Evolutionary conservation across 2,797 vertebrate genomes (phyloP).

Genomic region (Agapornis canus): DNA sequence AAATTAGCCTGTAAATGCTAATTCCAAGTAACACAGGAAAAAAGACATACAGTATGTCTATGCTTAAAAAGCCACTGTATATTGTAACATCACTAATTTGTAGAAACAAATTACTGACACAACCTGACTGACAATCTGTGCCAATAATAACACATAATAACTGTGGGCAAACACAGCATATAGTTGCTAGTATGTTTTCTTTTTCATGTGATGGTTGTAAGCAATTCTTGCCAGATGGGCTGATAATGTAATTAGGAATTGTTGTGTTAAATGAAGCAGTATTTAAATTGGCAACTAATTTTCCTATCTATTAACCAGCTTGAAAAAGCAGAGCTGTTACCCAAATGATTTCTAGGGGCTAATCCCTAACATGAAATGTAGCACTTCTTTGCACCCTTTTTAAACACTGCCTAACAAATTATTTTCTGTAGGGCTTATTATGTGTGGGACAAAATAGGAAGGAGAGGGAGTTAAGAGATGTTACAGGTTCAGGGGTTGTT

Average conservation of each 20-base stretch:
- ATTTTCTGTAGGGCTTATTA: neutral
- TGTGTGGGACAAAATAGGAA: neutral
- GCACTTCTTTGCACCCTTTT: neutral
- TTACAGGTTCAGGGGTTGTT: neutral
- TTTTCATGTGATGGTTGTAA: slow-evolving; percentile 44
- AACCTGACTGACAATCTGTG: slow-evolving; percentile 42
- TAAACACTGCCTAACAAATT: neutral
- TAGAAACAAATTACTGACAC: slow-evolving; percentile 29
- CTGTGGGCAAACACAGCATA: slow-evolving; percentile 71
- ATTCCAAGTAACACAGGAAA: slow-evolving; percentile 7
- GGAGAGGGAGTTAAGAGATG: neutral
- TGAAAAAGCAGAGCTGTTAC: slow-evolving; percentile 74
- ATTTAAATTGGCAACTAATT: slow-evolving; percentile 91
- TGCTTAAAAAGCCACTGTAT: slow-evolving; percentile 39
- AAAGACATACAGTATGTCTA: neutral
- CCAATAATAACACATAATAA: slow-evolving; percentile 36
- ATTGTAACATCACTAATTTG: slow-evolving; percentile 43
- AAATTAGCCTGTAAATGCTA: neutral
- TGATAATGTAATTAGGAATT: slow-evolving; percentile 87
- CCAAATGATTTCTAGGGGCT: slow-evolving; percentile 82
- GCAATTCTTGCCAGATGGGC: slow-evolving; percentile 77
- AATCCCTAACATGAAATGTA: slow-evolving; percentile 67
- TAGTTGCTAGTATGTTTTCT: slow-evolving; percentile 24
- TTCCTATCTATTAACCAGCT: slow-evolving; percentile 86
- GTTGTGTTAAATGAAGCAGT: slow-evolving; percentile 86